Conservation (phyloP, 2,113 vertebrate genomes). For the Heloderma charlesbogerti region DNA sequence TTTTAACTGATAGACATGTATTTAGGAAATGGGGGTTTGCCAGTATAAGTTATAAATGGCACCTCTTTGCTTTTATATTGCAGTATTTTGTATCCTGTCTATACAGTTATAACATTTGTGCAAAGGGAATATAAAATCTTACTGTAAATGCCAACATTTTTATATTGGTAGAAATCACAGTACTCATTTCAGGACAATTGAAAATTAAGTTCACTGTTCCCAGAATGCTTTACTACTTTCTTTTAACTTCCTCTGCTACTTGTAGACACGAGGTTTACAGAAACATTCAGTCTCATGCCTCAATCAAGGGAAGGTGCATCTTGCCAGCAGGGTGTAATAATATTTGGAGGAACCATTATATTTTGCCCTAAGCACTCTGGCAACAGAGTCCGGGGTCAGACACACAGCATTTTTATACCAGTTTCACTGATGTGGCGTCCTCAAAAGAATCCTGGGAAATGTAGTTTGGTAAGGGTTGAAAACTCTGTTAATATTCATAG, state of each 20-base stretch:
- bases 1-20: not conserved
- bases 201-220: not conserved
- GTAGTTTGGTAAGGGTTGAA: not conserved
- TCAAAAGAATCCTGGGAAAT: not conserved
- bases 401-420: not conserved
- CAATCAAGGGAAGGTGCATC: not conserved
- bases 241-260: not conserved
- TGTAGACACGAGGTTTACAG: not conserved
- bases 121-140: not conserved
- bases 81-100: not conserved
- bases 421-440: not conserved
- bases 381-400: not conserved
- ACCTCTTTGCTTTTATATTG: not conserved
- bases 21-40: not conserved
- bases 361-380: not conserved
- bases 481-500: not conserved
- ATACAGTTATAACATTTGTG: not conserved
- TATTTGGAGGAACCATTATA: not conserved
- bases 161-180: not conserved
- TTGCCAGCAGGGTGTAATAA: not conserved
- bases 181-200: not conserved
- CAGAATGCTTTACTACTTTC: not conserved
- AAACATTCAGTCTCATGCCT: not conserved
- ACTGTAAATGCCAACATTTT: not conserved
- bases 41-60: not conserved